A percentile compares a stretch with the other conserved stretches of the same genome.
Evolutionary conservation across 2,888 invertebrate species (phyloP).

Genomic region (Ommatoiulus sabulosus): DNA sequence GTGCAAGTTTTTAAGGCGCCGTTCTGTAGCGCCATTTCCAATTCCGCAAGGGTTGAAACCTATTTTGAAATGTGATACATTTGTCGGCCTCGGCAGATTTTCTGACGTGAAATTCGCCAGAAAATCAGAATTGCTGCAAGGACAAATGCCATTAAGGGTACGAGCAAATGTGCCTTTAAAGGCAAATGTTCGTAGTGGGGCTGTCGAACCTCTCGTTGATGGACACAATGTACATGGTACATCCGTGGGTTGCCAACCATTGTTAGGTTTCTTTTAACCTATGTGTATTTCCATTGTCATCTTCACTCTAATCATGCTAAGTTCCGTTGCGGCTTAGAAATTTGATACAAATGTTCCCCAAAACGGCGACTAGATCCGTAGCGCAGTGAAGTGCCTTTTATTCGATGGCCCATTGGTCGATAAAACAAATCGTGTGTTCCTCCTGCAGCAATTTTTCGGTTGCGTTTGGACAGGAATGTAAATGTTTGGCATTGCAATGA

Average conservation of each 20-base stretch:
- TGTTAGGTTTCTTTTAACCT: not conserved
- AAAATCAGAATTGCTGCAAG: too few species aligned
- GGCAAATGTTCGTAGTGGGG: too few species aligned
- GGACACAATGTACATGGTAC: too few species aligned
- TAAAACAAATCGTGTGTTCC: not conserved
- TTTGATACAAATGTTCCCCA: not conserved
- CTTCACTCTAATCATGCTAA: not conserved
- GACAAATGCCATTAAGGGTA: too few species aligned
- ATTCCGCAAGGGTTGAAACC: too few species aligned
- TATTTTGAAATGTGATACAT: too few species aligned
- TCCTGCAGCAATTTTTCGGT: not conserved
- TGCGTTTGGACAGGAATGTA: not conserved
- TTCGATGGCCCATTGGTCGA: not conserved
- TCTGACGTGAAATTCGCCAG: too few species aligned
- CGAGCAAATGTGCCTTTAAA: too few species aligned
- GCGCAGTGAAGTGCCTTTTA: slow-evolving; percentile 28
- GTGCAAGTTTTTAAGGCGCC: too few species aligned
- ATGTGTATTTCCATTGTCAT: not conserved
- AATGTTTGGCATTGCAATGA: not conserved
- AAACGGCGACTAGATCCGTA: not conserved
- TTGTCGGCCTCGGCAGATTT: too few species aligned
- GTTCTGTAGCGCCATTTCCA: too few species aligned
- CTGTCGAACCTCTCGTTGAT: too few species aligned
- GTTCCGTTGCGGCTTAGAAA: not conserved
- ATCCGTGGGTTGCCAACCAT: not conserved